Conservation (phyloP, 1,140 invertebrate species). For the Pectinophora gossypiella region DNA sequence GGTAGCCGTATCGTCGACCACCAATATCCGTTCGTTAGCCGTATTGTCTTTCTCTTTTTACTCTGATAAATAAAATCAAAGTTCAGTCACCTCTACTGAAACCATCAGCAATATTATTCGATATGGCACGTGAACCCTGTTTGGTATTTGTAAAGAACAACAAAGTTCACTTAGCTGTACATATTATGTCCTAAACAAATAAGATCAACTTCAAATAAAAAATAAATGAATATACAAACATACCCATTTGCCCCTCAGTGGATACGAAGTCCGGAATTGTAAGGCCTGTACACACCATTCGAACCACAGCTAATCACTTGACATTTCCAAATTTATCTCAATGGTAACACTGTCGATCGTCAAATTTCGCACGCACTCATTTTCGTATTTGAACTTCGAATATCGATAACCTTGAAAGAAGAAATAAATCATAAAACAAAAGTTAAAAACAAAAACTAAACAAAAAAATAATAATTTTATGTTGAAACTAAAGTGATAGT, state of each 20-base stretch:
- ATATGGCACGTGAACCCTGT: no score
- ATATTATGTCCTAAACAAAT: no score
- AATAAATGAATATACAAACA: slow-evolving; percentile 18
- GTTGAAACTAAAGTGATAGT: not conserved
- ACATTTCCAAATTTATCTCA: slow-evolving; percentile 14
- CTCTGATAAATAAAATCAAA: no score
- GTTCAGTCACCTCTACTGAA: no score
- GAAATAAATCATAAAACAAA: slow-evolving; percentile 13
- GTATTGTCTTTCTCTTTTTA: no score
- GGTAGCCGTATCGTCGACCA: no score
- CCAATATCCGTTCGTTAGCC: no score
- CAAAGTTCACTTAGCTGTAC: no score
- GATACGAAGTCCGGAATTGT: slow-evolving; percentile 62
- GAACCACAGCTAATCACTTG: slow-evolving; percentile 21
- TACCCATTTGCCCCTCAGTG: slow-evolving; percentile 65
- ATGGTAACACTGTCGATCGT: slow-evolving; percentile 22
- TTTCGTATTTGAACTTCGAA: slow-evolving; percentile 14
- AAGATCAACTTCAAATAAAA: no score
- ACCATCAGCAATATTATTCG: no score
- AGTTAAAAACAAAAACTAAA: not conserved
- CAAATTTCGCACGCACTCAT: slow-evolving; percentile 44
- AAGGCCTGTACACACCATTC: slow-evolving; percentile 26
- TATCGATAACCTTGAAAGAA: slow-evolving; percentile 25
- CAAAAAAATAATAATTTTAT: not conserved
- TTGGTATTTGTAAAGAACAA: no score